Percentiles rank a stretch among this genome's conserved stretches.
phyloP scores from a whole-genome alignment of 1,140 invertebrate species.

The Drosophila nebulosa region DNA sequence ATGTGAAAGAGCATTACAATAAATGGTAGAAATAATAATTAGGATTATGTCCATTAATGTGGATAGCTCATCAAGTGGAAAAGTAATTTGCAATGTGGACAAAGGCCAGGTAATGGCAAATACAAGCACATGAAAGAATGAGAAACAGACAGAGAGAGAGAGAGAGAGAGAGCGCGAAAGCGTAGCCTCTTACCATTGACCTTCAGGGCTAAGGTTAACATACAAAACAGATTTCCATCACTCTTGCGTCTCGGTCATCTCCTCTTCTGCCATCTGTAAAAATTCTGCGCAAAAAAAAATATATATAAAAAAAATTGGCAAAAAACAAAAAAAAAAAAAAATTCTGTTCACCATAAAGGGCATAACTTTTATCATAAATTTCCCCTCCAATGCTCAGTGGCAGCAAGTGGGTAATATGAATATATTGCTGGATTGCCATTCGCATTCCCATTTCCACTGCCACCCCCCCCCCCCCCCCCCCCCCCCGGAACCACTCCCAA shows the following conservation, averaged over 20 bases:
- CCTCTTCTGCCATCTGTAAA: not conserved
- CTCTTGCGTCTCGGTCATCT: not conserved
- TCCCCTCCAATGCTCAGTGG: constrained; percentile 13
- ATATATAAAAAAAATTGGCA: constrained; percentile 5
- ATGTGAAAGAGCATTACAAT: not conserved
- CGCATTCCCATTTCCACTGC: not conserved
- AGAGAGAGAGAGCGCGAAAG: not conserved
- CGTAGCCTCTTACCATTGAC: constrained; percentile 4
- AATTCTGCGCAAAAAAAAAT: constrained; percentile 5
- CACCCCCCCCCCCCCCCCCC: too few relatives aligned
- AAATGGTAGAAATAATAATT: constrained; percentile 46
- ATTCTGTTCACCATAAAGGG: constrained; percentile 4
- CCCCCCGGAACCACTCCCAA: too few relatives aligned
- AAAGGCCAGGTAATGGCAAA: constrained; percentile 3
- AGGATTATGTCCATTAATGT: constrained; percentile 43
- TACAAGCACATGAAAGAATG: constrained; percentile 7
- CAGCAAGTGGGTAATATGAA: constrained; percentile 44
- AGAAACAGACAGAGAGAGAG: not conserved
- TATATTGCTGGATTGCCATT: constrained; percentile 32
- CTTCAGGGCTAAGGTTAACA: constrained; percentile 5
- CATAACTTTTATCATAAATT: constrained; percentile 72
- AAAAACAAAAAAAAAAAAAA: too few relatives aligned
- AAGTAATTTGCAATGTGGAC: constrained; percentile 43
- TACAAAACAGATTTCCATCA: not conserved
- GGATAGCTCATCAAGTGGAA: constrained; percentile 33